A percentile compares a stretch with the other conserved stretches of the same genome.
Evolutionary conservation across 2,113 vertebrate genomes (phyloP).

Genomic region (Recurvirostra avosetta): DNA sequence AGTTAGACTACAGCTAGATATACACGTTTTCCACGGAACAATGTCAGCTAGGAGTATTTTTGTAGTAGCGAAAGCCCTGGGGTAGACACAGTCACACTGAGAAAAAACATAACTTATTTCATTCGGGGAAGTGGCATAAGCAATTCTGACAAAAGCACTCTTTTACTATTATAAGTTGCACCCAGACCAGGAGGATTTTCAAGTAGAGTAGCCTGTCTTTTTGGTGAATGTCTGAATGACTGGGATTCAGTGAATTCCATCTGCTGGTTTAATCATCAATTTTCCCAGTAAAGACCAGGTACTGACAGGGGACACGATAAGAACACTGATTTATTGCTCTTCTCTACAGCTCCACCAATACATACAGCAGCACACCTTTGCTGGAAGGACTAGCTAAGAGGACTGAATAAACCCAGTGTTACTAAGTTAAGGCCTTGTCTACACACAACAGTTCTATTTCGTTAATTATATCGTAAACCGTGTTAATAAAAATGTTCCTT

Average conservation of each 20-base stretch:
- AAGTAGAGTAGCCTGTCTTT: neutral
- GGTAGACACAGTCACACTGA: neutral
- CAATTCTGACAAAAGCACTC: neutral
- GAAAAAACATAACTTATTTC: neutral
- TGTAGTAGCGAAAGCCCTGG: neutral
- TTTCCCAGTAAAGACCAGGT: slow-evolving; percentile 5
- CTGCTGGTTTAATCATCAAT: slow-evolving; percentile 43
- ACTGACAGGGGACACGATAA: slow-evolving; percentile 12
- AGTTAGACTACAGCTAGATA: neutral
- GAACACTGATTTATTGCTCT: slow-evolving; percentile 2
- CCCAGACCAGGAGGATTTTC: neutral
- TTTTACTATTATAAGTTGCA: neutral
- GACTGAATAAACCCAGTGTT: neutral
- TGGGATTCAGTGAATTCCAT: neutral
- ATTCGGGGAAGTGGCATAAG: neutral
- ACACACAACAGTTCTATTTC: neutral
- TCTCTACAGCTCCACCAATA: neutral
- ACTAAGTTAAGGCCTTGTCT: neutral
- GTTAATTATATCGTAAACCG: neutral
- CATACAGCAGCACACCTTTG: neutral
- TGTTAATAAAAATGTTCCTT: neutral
- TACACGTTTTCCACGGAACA: neutral
- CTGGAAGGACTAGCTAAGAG: neutral
- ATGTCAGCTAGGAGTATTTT: neutral
- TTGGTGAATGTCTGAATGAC: neutral